Percentiles rank a stretch among this genome's conserved stretches.
phyloP scores from a whole-genome alignment of 2,888 invertebrate genomes.

The Lutraria lutraria region DNA sequence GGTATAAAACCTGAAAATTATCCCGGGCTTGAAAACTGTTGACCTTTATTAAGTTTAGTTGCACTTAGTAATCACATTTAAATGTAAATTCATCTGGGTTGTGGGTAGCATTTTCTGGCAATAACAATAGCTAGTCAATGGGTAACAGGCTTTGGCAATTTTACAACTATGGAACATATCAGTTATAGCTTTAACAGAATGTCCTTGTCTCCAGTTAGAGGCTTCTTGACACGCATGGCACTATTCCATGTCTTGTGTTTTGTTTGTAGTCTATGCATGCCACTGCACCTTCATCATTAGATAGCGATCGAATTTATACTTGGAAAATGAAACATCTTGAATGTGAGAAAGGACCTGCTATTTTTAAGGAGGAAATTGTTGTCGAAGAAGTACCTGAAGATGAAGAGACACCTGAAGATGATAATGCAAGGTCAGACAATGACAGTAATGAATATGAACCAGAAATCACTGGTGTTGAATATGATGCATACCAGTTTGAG shows the following conservation, averaged over 20 bases:
- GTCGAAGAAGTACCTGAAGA: slow-evolving; percentile 55
- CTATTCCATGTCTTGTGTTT: slow-evolving; percentile 59
- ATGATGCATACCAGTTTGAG: slow-evolving; percentile 49
- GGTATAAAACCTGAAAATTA: not conserved
- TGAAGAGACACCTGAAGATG: slow-evolving; percentile 26
- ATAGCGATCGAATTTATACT: slow-evolving; percentile 72
- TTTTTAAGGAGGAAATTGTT: slow-evolving; percentile 71
- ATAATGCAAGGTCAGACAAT: not conserved
- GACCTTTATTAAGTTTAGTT: not conserved
- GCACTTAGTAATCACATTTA: no score
- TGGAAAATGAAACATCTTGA: slow-evolving; percentile 70
- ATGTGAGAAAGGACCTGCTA: slow-evolving; percentile 62
- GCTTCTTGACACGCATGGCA: slow-evolving; percentile 50
- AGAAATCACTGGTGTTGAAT: slow-evolving; percentile 63
- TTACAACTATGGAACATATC: slow-evolving; percentile 40
- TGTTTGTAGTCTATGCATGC: slow-evolving; percentile 72
- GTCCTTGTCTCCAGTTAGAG: slow-evolving; percentile 23
- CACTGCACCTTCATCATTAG: slow-evolving; percentile 53
- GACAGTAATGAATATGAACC: slow-evolving; percentile 54
- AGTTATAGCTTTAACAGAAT: slow-evolving; percentile 29
- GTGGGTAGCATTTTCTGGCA: not conserved
- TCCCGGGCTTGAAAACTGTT: not conserved
- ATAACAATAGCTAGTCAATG: not conserved
- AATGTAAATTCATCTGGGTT: not conserved
- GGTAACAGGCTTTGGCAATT: slow-evolving; percentile 45